These are phyloP conservation scores for Parauchenoglanis ngamensis DNA, from an alignment of 2,797 vertebrate genomes.

Conservation along the genomic window DNA sequence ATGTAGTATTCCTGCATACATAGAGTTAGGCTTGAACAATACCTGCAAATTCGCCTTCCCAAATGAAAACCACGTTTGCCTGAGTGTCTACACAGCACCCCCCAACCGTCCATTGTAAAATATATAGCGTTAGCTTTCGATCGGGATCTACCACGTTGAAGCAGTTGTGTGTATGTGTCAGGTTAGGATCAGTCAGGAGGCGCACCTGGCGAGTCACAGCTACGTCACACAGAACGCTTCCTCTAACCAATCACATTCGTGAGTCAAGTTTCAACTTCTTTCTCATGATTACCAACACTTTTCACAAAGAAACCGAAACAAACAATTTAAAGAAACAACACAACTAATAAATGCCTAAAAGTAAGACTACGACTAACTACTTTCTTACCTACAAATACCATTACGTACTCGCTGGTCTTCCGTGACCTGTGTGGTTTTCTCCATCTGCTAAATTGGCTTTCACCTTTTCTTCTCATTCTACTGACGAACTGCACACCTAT, in stretches of 20 bases:
- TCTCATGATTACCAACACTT: background rate
- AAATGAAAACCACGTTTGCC: constrained; percentile 25
- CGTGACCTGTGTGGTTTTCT: constrained; percentile 31
- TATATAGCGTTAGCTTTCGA: background rate
- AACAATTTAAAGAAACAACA: background rate
- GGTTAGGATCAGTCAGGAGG: background rate
- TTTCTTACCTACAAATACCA: constrained; percentile 67
- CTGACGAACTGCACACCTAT: background rate
- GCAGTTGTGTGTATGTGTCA: background rate
- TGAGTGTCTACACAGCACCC: constrained; percentile 15
- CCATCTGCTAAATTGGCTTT: constrained; percentile 45
- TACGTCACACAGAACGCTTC: constrained; percentile 41
- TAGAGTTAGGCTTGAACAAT: background rate
- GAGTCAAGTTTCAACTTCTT: too few species aligned
- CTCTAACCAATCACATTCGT: constrained; percentile 36
- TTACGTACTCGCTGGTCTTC: background rate
- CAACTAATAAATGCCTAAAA: background rate
- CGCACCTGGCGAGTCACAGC: background rate
- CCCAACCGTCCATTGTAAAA: constrained; percentile 52
- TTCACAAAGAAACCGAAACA: background rate
- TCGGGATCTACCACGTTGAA: background rate
- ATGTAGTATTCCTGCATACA: background rate
- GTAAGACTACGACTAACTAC: background rate
- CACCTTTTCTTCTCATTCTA: background rate
- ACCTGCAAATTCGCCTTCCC: constrained; percentile 58